Evolutionary conservation across 2,797 vertebrate species (phyloP), one percentile per base, ranked within the genome.

Genomic region (Hemitrygon akajei): DNA sequence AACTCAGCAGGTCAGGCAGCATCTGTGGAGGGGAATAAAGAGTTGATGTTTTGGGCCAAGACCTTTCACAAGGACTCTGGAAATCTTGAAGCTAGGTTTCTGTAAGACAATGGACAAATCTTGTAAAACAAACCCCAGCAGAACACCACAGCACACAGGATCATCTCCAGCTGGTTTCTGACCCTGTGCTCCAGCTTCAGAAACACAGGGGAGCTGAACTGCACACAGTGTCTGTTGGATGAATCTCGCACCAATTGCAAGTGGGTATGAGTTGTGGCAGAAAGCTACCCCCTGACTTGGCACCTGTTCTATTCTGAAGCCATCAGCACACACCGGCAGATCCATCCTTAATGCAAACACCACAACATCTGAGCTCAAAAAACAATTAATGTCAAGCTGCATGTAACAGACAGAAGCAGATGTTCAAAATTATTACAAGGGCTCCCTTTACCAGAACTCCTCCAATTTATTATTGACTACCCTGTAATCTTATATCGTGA

Each of bases 361-460:
- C 63, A 37, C 73, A 80, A n/a, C 60, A 11, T 93, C 73, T 16
- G 37, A 93, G 73, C 93, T 37, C 93, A n/a, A n/a, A 71, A 30
- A 25, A 93, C 73, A 76, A 63, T 58, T 77, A 63, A 81, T 76
- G 73, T 76, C 73, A 93, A 81, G 34, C 47, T 40, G n/a, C 47
- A 77, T 56, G 93, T 58, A 93, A 81, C 9, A 93, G 93, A 58
- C 25, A 86, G 86, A 86, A 86, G 82, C 20, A 86, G 82, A 86
- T 86, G 81, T 30, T 84, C 58, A 84, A 84, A 84, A 84, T 58
- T 84, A 84, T 30, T 58, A 84, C 81, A 84, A 60, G 81, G 81
- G 58, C 81, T 84, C 10, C 56, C 27, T 58, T 84, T 84, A 84
- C 81, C 56, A 84, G 81, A 84, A 84, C 25, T 58, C 81, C 27